phyloP scores from a whole-genome alignment of 2,113 vertebrate genomes.

The Eubucco bourcierii region DNA sequence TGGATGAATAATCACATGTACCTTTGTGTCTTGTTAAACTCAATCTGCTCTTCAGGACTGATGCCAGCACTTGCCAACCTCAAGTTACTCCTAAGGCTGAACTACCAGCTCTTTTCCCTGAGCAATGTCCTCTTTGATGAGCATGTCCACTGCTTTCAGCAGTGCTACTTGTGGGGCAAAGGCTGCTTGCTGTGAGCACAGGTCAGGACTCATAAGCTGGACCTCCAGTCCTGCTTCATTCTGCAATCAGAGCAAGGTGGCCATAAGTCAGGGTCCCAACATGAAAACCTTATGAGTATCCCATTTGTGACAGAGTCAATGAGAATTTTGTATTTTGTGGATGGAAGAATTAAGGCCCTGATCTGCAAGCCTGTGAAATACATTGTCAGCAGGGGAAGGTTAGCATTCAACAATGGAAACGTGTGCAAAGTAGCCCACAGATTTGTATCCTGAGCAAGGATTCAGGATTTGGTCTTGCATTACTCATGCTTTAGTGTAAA shows the following conservation, averaged over 20 bases:
- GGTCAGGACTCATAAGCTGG: background rate
- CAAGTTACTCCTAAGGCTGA: background rate
- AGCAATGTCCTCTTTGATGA: accelerated
- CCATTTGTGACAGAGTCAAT: background rate
- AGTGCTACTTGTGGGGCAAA: background rate
- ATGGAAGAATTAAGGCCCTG: background rate
- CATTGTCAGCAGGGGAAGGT: background rate
- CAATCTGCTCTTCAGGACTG: background rate
- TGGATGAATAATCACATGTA: background rate
- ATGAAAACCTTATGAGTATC: background rate
- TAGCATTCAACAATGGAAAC: background rate
- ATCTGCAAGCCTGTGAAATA: background rate
- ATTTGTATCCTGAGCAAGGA: background rate
- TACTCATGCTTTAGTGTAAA: background rate
- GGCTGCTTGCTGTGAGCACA: accelerated
- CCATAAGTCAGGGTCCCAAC: background rate
- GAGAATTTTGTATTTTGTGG: background rate
- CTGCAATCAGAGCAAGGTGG: background rate
- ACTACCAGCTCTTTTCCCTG: accelerated
- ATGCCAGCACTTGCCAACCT: background rate
- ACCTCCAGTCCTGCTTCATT: background rate
- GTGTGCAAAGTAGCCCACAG: background rate
- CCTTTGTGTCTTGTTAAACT: background rate
- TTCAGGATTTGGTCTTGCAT: background rate
- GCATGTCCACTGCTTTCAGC: background rate